These are phyloP conservation scores for Typhlichthys eigenmanni DNA, from an alignment of 2,797 vertebrate species.

Conservation along the genomic window DNA sequence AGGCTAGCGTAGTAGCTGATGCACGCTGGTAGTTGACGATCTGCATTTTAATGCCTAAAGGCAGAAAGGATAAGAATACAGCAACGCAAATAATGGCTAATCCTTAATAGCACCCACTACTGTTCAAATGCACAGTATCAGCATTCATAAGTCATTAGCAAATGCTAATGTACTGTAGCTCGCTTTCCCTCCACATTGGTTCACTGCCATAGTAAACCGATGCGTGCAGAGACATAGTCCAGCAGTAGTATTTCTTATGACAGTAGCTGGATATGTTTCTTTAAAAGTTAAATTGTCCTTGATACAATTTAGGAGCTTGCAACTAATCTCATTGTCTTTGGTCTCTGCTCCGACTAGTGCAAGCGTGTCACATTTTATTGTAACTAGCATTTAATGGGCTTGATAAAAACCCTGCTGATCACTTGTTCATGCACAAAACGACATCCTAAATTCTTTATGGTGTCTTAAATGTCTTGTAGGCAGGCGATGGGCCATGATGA, in stretches of 20 bases:
- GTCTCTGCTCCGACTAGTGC: slow-evolving; percentile 58
- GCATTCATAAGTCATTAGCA: slow-evolving; percentile 13
- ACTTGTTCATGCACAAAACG: slow-evolving; percentile 66
- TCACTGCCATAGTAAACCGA: not conserved
- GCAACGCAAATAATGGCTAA: slow-evolving; percentile 37
- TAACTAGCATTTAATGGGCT: slow-evolving; percentile 66
- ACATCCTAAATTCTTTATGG: slow-evolving; percentile 70
- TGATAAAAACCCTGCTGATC: slow-evolving; percentile 69
- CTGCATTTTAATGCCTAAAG: no score
- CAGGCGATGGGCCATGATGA: slow-evolving; percentile 18
- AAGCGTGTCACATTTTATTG: slow-evolving; percentile 67
- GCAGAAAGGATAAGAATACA: no score
- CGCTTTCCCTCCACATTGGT: slow-evolving; percentile 1
- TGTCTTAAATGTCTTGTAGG: slow-evolving; percentile 66
- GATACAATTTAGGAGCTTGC: slow-evolving; percentile 42
- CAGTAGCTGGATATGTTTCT: slow-evolving; percentile 30
- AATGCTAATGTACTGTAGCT: not conserved
- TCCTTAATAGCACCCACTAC: slow-evolving; percentile 19
- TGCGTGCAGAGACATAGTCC: no score
- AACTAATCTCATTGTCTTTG: slow-evolving; percentile 57
- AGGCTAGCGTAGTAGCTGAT: slow-evolving; percentile 39
- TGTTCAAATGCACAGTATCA: slow-evolving; percentile 20
- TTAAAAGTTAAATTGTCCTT: slow-evolving; percentile 42
- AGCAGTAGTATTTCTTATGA: slow-evolving; percentile 8
- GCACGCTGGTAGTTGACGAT: not conserved